Evolutionary conservation across 92 coral and sea anemone species (phyloP), one percentile per base, ranked within the genome.

Genomic region (Galaxea fascicularis): DNA sequence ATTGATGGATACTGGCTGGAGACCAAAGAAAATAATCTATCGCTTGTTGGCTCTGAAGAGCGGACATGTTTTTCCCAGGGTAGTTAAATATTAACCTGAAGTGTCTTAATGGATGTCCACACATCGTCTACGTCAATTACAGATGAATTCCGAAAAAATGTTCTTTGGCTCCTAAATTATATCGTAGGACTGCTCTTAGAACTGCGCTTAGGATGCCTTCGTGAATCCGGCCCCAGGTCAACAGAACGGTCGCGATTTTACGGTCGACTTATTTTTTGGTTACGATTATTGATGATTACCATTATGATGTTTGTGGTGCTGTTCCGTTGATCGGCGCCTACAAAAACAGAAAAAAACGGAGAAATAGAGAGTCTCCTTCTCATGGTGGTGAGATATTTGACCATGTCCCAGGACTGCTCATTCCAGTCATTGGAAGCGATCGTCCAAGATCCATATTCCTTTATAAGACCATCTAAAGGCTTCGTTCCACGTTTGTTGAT

Each of bases 371-470:
- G 86, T n/a, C 87, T 87, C 45, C 90, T 87, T 51, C 91, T 93
- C 54, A 91, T 90, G 63, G 39, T 79, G 25, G 92, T 82, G 52
- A 95, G 73, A 66, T 79, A 74, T 24, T 70, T 68, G 52, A 90
- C 71, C 62, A 95, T 85, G 46, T 92, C 82, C 98, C 98, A 95
- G 0, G 66, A 53, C 4, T 82, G 46, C 30, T 81, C 89, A 71
- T 89, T 66, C 98, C 98, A 95, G 27, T 90, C 72, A 67, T 91
- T 94, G 7, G 86, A 84, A 16, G 96, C 91, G 63, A 95, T 85
- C 8, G 97, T 83, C 90, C 98, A 95, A 21, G 95, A 91, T 39
- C 98, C 98, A 53, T 92, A 94, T 47, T 89, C 86, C 73, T 70
- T 57, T 30, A 95, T 72, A 24, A 94, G 77, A 49, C 87, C 78